These are phyloP conservation scores for Chrysotoxum bicinctum DNA, from an alignment of 2,888 invertebrate genomes.

Conservation along the genomic window DNA sequence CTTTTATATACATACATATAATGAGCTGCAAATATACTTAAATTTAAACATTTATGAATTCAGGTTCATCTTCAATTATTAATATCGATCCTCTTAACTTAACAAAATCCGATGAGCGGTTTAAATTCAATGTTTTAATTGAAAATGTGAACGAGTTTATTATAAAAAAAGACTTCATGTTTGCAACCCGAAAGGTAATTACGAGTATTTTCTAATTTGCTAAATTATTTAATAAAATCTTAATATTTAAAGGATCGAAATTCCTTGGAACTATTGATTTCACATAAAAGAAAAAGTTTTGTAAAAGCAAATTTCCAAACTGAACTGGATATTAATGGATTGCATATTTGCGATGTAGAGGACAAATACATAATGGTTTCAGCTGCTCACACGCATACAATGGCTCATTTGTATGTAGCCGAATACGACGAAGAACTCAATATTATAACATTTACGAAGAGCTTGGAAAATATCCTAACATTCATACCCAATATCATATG, in stretches of 20 bases:
- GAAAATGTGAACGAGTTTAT: constrained; percentile 91
- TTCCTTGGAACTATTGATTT: constrained; percentile 87
- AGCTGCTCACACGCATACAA: constrained; percentile 88
- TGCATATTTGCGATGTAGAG: constrained; percentile 92
- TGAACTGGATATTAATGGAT: constrained; percentile 84
- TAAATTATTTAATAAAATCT: neutral
- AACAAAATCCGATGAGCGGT: constrained; percentile 56
- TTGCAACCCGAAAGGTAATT: constrained; percentile 86
- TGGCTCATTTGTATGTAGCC: constrained; percentile 91
- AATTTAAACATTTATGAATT: neutral
- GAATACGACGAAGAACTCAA: constrained; percentile 85
- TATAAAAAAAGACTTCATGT: constrained; percentile 92
- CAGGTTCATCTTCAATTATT: constrained; percentile 74
- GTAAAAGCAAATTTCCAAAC: constrained; percentile 89
- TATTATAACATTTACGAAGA: constrained; percentile 88
- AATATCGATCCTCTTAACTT: constrained; percentile 74
- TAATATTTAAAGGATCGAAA: constrained; percentile 75
- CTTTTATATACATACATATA: no score
- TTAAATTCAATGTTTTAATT: constrained; percentile 81
- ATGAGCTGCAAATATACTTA: neutral
- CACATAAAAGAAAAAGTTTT: constrained; percentile 88
- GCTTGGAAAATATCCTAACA: constrained; percentile 90
- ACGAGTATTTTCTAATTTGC: neutral
- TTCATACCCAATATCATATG: constrained; percentile 92
- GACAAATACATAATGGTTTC: constrained; percentile 91